Evolutionary conservation across 2,888 invertebrate species (phyloP).

Genomic region (Epistrophella euchroma): DNA sequence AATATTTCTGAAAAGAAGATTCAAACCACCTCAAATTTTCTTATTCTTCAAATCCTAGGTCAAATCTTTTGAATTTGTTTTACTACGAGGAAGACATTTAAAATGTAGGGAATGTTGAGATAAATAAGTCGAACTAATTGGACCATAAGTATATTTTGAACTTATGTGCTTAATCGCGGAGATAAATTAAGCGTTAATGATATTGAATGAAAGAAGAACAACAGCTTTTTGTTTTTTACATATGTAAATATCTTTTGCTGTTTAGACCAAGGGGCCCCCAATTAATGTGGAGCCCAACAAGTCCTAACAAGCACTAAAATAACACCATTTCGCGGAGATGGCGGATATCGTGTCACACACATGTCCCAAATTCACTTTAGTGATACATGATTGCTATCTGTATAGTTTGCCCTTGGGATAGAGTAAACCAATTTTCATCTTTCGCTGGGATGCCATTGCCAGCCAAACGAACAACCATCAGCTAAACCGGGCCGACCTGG

Average conservation of each 20-base stretch:
- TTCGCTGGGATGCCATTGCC: slow-evolving; percentile 33
- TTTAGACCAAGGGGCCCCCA: neutral
- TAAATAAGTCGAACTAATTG: no score
- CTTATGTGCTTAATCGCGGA: no score
- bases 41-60: no score
- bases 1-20: no score
- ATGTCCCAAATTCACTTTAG: slow-evolving; percentile 74
- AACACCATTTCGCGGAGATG: slow-evolving; percentile 1
- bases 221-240: no score
- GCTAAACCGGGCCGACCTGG: neutral
- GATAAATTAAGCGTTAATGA: no score
- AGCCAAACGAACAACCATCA: slow-evolving; percentile 10
- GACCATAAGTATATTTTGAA: no score
- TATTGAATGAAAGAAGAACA: no score
- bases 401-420: slow-evolving; percentile 53
- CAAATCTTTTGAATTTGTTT: no score
- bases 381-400: slow-evolving; percentile 61
- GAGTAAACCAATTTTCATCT: slow-evolving; percentile 73
- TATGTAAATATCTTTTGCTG: neutral
- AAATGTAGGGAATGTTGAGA: no score
- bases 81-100: no score
- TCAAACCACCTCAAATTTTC: no score
- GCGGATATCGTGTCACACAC: slow-evolving; percentile 69
- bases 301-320: neutral
- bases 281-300: neutral